These are phyloP conservation scores for Pyrrhia umbra DNA, from an alignment of 2,888 invertebrate species.

Conservation along the genomic window DNA sequence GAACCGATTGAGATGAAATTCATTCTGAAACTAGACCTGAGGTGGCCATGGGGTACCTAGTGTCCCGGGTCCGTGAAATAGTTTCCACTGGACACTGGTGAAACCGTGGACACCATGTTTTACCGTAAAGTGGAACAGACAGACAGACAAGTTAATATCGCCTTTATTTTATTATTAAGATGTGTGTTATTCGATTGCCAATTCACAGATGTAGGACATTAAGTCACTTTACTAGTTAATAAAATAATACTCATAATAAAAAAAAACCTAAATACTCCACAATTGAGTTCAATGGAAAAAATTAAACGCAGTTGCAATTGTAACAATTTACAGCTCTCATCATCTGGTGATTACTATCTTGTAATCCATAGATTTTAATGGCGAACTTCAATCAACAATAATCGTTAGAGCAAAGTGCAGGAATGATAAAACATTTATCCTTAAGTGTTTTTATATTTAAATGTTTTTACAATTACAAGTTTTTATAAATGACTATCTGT, in stretches of 20 bases:
- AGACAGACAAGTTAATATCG: no score
- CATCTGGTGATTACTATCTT: conserved; percentile 31
- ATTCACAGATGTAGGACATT: not conserved
- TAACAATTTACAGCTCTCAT: conserved; percentile 20
- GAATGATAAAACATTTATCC: not conserved
- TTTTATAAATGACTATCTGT: not conserved
- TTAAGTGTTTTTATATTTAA: not conserved
- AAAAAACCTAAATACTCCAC: not conserved
- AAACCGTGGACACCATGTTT: no score
- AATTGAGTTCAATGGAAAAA: conserved; percentile 6
- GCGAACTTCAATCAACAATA: conserved; percentile 25
- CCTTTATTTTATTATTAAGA: no score
- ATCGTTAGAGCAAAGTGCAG: conserved; percentile 23
- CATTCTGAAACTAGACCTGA: no score
- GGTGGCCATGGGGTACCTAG: no score
- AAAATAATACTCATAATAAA: not conserved
- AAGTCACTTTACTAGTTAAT: not conserved
- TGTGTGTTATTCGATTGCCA: no score
- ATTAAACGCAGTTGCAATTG: not conserved
- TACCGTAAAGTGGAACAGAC: no score
- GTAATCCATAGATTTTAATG: conserved; percentile 16
- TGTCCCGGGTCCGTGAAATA: no score
- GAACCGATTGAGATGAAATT: no score
- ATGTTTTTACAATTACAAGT: not conserved
- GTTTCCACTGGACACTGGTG: no score